Conservation (phyloP, 1,140 invertebrate genomes). For the Drosophila mojavensis region DNA sequence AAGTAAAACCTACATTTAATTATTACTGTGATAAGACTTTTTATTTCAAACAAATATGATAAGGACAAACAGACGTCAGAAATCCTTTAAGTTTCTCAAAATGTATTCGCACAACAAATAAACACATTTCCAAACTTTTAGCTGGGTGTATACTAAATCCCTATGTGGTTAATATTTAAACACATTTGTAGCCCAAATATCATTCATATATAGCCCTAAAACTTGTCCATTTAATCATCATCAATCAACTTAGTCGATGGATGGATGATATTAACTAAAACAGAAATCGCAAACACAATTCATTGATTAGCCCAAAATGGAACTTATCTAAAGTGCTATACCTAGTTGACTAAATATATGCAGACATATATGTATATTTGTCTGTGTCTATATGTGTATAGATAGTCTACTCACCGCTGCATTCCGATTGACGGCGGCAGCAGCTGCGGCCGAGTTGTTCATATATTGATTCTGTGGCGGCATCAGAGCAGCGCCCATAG, state of each 20-base stretch:
- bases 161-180: no score
- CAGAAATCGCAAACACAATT: background rate
- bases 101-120: no score
- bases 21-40: no score
- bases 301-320: conserved; percentile 9
- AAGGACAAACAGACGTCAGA: no score
- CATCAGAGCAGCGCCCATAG: conserved; percentile 74
- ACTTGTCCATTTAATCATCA: conserved; percentile 17
- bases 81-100: no score
- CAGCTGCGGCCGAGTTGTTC: conserved; percentile 74
- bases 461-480: conserved; percentile 81
- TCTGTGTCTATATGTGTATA: background rate
- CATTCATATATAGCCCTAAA: background rate
- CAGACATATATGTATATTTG: background rate
- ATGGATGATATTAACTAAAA: conserved; percentile 2
- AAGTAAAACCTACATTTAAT: background rate
- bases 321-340: conserved; percentile 2
- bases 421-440: conserved; percentile 77
- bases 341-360: background rate
- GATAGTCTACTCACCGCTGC: conserved; percentile 73
- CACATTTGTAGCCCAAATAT: background rate
- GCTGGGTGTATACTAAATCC: no score
- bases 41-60: no score
- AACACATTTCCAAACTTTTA: no score
- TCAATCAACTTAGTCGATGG: conserved; percentile 17